Evolutionary conservation across 2,888 invertebrate species (phyloP).

Genomic region (Pyrrhia umbra): DNA sequence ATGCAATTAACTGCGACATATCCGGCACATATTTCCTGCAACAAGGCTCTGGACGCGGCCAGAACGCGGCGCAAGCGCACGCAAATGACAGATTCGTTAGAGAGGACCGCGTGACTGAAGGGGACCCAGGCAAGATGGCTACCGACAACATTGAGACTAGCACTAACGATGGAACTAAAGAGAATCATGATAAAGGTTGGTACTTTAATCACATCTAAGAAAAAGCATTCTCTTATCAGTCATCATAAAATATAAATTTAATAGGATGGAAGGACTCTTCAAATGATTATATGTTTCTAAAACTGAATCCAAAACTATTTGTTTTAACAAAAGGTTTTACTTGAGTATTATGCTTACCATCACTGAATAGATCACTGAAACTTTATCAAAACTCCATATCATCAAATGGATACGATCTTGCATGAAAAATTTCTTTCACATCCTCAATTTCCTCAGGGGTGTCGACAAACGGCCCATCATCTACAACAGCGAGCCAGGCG

Average conservation of each 20-base stretch:
- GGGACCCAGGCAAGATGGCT: conserved; percentile 82
- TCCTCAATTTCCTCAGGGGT: conserved; percentile 69
- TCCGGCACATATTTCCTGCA: conserved; percentile 94
- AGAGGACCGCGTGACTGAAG: conserved; percentile 78
- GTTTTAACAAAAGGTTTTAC: no score
- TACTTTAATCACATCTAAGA: not conserved
- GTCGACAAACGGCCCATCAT: conserved; percentile 81
- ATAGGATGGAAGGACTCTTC: no score
- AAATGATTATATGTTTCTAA: not conserved
- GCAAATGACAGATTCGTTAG: conserved; percentile 73
- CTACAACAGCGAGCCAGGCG: conserved; percentile 85
- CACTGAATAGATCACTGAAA: no score
- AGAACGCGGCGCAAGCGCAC: conserved; percentile 71
- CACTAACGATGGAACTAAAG: conserved; percentile 85
- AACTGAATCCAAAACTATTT: no score
- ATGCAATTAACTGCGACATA: conserved; percentile 93
- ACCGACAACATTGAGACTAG: conserved; percentile 87
- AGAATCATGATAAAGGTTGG: conserved; percentile 85
- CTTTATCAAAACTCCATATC: not conserved
- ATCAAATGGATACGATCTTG: not conserved
- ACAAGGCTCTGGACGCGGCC: conserved; percentile 76
- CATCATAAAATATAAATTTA: no score
- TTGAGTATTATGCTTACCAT: no score
- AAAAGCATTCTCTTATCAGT: no score
- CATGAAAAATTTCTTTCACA: not conserved